Conservation (phyloP, 2,113 vertebrate species). For the Falco punctatus region DNA sequence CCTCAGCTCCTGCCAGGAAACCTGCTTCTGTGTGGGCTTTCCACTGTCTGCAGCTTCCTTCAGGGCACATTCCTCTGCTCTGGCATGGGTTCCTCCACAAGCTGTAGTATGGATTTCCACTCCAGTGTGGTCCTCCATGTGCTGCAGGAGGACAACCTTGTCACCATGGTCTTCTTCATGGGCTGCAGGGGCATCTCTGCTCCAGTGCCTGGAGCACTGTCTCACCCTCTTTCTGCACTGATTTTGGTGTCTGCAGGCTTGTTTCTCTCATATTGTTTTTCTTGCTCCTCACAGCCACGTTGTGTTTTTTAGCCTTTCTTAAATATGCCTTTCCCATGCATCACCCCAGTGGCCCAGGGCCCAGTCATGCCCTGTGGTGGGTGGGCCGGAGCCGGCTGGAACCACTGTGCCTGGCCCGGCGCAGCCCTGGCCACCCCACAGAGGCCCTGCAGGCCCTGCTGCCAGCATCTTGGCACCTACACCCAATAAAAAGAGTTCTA, state of each 20-base stretch:
- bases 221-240: neutral
- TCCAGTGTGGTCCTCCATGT: accelerated
- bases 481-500: neutral
- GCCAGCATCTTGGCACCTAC: too few relatives aligned
- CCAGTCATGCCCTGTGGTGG: accelerated
- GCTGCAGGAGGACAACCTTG: neutral
- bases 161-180: neutral
- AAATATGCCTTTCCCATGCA: accelerated
- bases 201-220: neutral
- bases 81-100: neutral
- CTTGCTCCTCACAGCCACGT: neutral
- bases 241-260: neutral
- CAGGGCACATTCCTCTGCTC: neutral
- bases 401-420: accelerated
- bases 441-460: accelerated
- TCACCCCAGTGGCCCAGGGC: too few relatives aligned
- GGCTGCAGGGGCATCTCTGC: neutral
- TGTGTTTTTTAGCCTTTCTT: neutral
- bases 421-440: neutral
- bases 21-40: accelerated
- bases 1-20: neutral
- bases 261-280: neutral
- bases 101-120: neutral
- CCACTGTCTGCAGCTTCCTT: neutral
- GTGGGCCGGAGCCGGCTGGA: accelerated